Percentiles rank a stretch among this genome's conserved stretches.
phyloP scores from a whole-genome alignment of 2,797 vertebrate species.

The Anolis apletophallus region DNA sequence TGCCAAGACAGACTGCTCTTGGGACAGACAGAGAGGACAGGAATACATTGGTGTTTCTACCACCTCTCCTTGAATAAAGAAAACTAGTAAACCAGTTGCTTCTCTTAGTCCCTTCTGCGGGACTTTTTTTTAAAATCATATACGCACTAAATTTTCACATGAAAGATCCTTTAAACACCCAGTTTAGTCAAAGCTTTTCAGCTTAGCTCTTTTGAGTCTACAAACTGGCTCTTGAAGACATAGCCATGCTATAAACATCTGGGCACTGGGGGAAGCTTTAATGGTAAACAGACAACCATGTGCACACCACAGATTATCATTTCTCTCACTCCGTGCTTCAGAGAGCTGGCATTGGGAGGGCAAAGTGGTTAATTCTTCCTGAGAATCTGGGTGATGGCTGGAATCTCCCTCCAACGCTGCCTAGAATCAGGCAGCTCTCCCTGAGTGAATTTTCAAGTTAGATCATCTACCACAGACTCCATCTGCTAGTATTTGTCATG shows the following conservation, averaged over 20 bases:
- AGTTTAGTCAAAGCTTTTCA: neutral
- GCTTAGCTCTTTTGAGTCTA: neutral
- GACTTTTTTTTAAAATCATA: neutral
- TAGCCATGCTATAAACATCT: neutral
- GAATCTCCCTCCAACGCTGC: fast-evolving
- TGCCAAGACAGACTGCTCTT: neutral
- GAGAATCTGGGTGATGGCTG: neutral
- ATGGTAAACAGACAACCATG: neutral
- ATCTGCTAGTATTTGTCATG: slow-evolving; percentile 20
- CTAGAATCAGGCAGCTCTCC: neutral
- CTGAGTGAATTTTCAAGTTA: neutral
- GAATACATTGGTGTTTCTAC: neutral
- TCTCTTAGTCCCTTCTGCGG: neutral
- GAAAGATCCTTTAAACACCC: neutral
- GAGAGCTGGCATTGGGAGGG: neutral
- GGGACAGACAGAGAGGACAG: neutral
- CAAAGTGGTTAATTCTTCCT: neutral
- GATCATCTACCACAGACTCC: neutral
- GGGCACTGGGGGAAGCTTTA: neutral
- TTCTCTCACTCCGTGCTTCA: neutral
- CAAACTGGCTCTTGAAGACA: neutral
- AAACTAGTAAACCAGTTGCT: neutral
- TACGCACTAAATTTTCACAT: no score
- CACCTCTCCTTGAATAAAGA: neutral
- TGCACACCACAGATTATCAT: neutral